Base-by-base conservation (phyloP, 1,140 invertebrate genomes). In the Diploscapter pachys region DNA sequence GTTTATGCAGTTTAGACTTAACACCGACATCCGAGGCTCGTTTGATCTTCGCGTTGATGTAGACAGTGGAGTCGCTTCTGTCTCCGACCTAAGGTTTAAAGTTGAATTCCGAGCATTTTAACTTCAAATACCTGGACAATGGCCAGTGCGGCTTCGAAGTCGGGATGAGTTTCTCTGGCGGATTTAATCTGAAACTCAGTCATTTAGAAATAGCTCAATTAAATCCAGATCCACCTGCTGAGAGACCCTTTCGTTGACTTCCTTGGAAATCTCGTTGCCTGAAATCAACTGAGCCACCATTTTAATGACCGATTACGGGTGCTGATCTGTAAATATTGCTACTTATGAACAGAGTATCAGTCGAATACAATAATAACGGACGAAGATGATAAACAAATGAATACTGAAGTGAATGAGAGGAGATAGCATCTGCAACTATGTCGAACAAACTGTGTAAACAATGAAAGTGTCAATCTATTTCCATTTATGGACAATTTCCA, bases 61-160 rank as follows among this genome's bases (percentile, higher is more conserved):
- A 99, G 5, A 99, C 95, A 89, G 98, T 98, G n/a, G 96, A 98
- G 87, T 99, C 96, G 85, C 95, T 93, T 5, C 95, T 89, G 2
- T 91, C 91, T 3, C 96, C 96, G 57, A 99, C 96, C 88, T 90
- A 64, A 4, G 77, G 50, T 63, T 31, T 56, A 6, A 50, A 11
- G 31, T 4, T 71, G 11, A 77, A n/a, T 48, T 4, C 2, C 53
- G 31, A 72, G 52, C 4, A 13, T 50, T 31, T 2, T 13, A 8
- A 6, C 59, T 59, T 31, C 13, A 65, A 52, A 11, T 71, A 85
- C 83, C 78, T 85, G 83, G 61, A 85, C 84, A 67, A 85, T 81
- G 9, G 83, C 83, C 56, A 85, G 65, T 51, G 73, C 72, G 0
- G 83, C 67, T 2, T 57, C 53, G 66, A 85, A 85, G 11, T 78